phyloP scores from a whole-genome alignment of 2,888 invertebrate species.

The Cyclophora albipunctata region DNA sequence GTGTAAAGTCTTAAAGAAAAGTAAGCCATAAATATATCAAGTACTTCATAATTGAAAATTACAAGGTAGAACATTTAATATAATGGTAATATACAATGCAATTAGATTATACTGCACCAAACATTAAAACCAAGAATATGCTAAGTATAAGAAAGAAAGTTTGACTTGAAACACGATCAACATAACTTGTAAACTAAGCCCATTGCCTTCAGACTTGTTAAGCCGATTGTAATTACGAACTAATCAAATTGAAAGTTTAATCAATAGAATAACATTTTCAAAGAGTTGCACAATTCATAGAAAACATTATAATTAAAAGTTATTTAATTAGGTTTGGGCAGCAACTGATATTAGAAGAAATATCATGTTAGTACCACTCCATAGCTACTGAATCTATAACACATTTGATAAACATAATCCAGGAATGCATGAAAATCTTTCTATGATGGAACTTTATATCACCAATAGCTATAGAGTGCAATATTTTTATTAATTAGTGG shows the following conservation, averaged over 20 bases:
- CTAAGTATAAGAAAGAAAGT: constrained; percentile 57
- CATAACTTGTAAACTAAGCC: constrained; percentile 58
- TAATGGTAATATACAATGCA: constrained; percentile 72
- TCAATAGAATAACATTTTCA: constrained; percentile 30
- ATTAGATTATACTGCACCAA: constrained; percentile 72
- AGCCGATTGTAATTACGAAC: constrained; percentile 31
- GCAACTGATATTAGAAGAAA: constrained; percentile 24
- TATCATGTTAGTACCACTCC: constrained; percentile 20
- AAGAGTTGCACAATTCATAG: constrained; percentile 26
- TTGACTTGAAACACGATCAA: constrained; percentile 52
- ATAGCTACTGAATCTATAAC: constrained; percentile 27
- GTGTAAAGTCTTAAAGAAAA: constrained; percentile 14
- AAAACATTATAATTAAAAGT: constrained; percentile 2
- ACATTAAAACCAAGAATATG: constrained; percentile 68
- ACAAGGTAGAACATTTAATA: constrained; percentile 52
- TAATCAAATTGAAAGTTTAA: constrained; percentile 40
- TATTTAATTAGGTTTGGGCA: constrained; percentile 42
- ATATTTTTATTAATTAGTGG: constrained; percentile 8
- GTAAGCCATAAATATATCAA: constrained; percentile 49
- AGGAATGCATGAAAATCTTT: too few species aligned
- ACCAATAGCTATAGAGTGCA: constrained; percentile 18
- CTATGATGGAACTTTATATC: background rate
- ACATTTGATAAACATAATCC: too few species aligned
- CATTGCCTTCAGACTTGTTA: constrained; percentile 62
- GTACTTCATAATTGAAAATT: constrained; percentile 44